Percentiles rank a stretch among this genome's conserved stretches.
These are phyloP conservation scores for Ectropis grisescens DNA, from an alignment of 1,140 invertebrate genomes.

Conservation along the genomic window DNA sequence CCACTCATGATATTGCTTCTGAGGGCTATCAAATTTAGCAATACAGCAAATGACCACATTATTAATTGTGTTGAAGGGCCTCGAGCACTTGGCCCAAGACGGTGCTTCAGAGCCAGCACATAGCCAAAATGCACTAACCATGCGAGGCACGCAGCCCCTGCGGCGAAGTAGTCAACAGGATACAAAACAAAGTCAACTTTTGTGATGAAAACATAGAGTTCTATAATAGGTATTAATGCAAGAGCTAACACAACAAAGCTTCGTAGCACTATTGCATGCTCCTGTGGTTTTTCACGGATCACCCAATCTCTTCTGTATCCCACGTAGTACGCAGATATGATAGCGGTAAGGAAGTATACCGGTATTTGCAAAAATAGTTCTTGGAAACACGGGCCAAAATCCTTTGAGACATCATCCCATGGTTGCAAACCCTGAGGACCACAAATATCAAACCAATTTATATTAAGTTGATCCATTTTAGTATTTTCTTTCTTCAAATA, in stretches of 20 bases:
- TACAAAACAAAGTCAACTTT: slow-evolving; percentile 52
- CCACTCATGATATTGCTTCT: slow-evolving; percentile 57
- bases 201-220: slow-evolving; percentile 73
- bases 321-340: slow-evolving; percentile 82
- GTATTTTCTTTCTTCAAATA: no score
- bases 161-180: slow-evolving; percentile 78
- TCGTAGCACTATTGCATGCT: slow-evolving; percentile 74
- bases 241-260: slow-evolving; percentile 73
- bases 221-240: slow-evolving; percentile 74
- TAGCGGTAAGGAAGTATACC: slow-evolving; percentile 76
- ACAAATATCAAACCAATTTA: slow-evolving; percentile 79
- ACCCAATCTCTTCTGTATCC: slow-evolving; percentile 74
- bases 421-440: slow-evolving; percentile 75
- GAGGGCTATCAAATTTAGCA: slow-evolving; percentile 73
- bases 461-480: background rate
- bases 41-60: slow-evolving; percentile 75
- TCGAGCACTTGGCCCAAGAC: slow-evolving; percentile 75
- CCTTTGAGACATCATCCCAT: slow-evolving; percentile 76
- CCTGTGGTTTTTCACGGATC: slow-evolving; percentile 70
- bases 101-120: slow-evolving; percentile 76
- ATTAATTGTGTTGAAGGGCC: slow-evolving; percentile 79
- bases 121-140: slow-evolving; percentile 87
- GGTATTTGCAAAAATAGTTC: slow-evolving; percentile 81
- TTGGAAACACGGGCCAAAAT: slow-evolving; percentile 87
- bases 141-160: slow-evolving; percentile 76